Percentiles rank a stretch among this genome's conserved stretches.
Conservation (phyloP, 2,888 invertebrate genomes). For the Miltochrista miniata region DNA sequence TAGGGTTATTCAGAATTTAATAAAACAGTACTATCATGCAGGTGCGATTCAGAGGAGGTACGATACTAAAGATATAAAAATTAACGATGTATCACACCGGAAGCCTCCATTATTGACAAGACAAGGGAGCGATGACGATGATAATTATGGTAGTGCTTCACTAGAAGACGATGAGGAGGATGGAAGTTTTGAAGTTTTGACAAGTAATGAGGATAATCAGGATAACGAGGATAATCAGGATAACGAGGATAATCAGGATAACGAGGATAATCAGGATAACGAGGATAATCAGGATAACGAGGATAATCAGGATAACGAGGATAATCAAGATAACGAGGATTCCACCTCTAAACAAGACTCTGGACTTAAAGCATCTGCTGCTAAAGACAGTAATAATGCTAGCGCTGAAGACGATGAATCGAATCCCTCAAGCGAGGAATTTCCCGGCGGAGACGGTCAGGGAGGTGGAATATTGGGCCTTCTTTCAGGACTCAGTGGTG, state of each 20-base stretch:
- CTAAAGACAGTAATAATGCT: slow-evolving; percentile 22
- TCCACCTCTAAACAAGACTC: slow-evolving; percentile 51
- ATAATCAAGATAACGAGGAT: slow-evolving; percentile 50
- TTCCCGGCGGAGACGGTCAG: slow-evolving; percentile 70
- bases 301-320: slow-evolving; percentile 32
- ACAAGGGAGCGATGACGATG: slow-evolving; percentile 50
- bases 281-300: no score
- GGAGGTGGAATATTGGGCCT: slow-evolving; percentile 76
- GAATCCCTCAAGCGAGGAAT: slow-evolving; percentile 65
- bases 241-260: no score
- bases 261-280: no score
- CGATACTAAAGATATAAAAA: slow-evolving; percentile 50
- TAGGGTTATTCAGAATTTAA: slow-evolving; percentile 12
- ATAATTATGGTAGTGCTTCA: slow-evolving; percentile 28
- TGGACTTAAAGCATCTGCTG: slow-evolving; percentile 33
- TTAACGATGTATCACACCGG: slow-evolving; percentile 43
- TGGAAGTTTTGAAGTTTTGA: no score
- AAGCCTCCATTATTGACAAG: slow-evolving; percentile 54
- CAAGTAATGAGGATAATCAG: no score
- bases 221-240: no score
- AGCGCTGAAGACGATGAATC: slow-evolving; percentile 43
- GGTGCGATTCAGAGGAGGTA: slow-evolving; percentile 39
- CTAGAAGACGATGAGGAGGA: no score
- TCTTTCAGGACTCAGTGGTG: slow-evolving; percentile 73
- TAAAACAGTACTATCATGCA: slow-evolving; percentile 13